Conservation (phyloP, 2,888 invertebrate genomes). For the Timema cristinae region DNA sequence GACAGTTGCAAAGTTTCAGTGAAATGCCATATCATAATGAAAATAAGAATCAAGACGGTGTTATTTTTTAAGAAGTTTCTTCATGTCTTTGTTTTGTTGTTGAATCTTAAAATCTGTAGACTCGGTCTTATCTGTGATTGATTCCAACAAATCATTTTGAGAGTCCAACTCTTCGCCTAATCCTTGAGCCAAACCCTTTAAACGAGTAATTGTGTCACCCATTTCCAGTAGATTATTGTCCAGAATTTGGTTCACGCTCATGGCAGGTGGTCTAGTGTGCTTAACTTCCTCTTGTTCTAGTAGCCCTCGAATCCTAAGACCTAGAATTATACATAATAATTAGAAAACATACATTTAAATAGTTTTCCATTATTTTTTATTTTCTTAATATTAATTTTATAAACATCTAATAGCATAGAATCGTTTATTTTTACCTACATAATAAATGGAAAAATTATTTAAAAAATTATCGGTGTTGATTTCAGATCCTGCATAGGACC, state of each 20-base stretch:
- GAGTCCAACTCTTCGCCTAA: neutral
- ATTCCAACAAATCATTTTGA: neutral
- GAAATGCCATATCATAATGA: no score
- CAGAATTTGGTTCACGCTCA: neutral
- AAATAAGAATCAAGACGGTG: no score
- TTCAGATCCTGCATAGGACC: neutral
- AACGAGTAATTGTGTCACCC: neutral
- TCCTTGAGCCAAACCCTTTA: conserved; percentile 8
- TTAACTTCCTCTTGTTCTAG: no score
- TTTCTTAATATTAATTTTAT: neutral
- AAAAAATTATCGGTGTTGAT: neutral
- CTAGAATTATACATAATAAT: no score
- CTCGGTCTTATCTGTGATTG: conserved; percentile 4
- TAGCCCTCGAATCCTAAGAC: no score
- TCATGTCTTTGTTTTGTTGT: conserved; percentile 12
- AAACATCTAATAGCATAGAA: neutral
- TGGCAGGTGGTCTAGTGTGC: no score
- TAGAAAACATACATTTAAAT: no score
- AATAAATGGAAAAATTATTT: neutral
- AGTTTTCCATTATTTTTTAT: no score
- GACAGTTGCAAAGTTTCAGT: no score
- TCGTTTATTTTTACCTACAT: neutral
- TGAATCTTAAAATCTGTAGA: conserved; percentile 8
- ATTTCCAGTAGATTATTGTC: conserved; percentile 4
- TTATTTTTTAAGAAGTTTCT: conserved; percentile 9